These are phyloP conservation scores for Macaria notata DNA, from an alignment of 2,888 invertebrate genomes.

Conservation along the genomic window DNA sequence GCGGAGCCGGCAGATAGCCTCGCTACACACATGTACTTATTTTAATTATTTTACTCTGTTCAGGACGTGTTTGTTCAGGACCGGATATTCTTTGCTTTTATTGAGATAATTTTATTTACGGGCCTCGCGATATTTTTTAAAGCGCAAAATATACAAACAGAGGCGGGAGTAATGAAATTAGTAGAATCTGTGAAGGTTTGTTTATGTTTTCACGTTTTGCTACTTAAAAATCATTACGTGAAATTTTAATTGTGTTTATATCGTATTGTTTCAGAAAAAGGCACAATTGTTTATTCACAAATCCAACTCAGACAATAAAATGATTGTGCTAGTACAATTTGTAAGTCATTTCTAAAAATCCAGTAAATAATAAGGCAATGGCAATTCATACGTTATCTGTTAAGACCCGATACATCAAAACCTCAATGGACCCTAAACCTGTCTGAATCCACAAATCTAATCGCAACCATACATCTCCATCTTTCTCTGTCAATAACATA, in stretches of 20 bases:
- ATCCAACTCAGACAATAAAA: too few species aligned
- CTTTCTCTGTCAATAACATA: too few species aligned
- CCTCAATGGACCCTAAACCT: too few species aligned
- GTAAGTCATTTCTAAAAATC: too few species aligned
- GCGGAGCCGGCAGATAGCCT: slow-evolving; percentile 3
- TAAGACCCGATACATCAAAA: too few species aligned
- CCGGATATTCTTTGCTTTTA: slow-evolving; percentile 32
- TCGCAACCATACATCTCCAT: too few species aligned
- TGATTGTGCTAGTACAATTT: too few species aligned
- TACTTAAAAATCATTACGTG: not conserved
- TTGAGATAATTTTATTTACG: slow-evolving; percentile 26
- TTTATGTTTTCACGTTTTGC: slow-evolving; percentile 8
- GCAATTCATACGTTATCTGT: too few species aligned
- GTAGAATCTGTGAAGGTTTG: slow-evolving; percentile 11
- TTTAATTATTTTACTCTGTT: slow-evolving; percentile 36
- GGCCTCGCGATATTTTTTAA: slow-evolving; percentile 14
- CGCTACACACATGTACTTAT: slow-evolving; percentile 25
- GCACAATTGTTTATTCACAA: not conserved
- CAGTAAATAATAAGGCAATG: too few species aligned
- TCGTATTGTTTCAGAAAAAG: not conserved
- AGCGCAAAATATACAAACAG: slow-evolving; percentile 14
- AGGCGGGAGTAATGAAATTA: slow-evolving; percentile 19
- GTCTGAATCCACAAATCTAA: too few species aligned
- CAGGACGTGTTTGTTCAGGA: slow-evolving; percentile 33
- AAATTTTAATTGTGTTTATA: slow-evolving; percentile 1